These are phyloP conservation scores for Aromia moschata DNA, from an alignment of 2,888 invertebrate genomes.

Conservation along the genomic window DNA sequence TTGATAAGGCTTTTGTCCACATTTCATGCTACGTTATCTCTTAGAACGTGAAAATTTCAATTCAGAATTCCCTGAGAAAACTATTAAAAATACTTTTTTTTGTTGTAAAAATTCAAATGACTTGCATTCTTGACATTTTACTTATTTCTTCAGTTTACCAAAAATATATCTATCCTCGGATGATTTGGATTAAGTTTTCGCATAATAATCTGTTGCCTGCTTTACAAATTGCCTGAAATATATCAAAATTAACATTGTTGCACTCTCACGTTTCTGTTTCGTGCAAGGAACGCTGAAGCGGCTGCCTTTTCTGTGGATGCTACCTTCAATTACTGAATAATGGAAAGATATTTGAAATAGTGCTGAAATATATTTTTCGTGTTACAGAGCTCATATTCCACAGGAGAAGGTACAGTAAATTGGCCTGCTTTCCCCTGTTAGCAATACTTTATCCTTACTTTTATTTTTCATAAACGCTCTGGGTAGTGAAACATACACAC, in stretches of 20 bases:
- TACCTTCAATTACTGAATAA: constrained; percentile 14
- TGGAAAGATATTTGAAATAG: constrained; percentile 7
- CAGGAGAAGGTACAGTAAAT: neutral
- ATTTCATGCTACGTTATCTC: no score
- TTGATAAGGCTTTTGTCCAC: no score
- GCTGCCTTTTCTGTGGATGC: neutral
- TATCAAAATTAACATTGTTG: neutral
- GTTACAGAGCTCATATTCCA: neutral
- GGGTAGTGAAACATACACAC: neutral
- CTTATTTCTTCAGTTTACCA: no score
- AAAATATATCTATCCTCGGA: no score
- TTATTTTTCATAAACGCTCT: constrained; percentile 16
- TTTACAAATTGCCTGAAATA: neutral
- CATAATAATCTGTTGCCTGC: no score
- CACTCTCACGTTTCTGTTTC: neutral
- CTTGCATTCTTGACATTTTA: no score
- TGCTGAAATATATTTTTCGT: constrained; percentile 9
- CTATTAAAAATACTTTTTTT: no score
- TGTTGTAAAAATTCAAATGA: no score
- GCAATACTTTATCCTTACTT: constrained; percentile 17
- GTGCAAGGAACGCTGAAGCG: neutral
- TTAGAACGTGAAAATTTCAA: no score
- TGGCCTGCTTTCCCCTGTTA: constrained; percentile 17
- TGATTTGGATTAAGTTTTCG: no score
- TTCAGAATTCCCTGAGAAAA: no score